A percentile compares a stretch with the other conserved stretches of the same genome.
Evolutionary conservation across 2,888 invertebrate species (phyloP).

Genomic region (Apoda limacodes): DNA sequence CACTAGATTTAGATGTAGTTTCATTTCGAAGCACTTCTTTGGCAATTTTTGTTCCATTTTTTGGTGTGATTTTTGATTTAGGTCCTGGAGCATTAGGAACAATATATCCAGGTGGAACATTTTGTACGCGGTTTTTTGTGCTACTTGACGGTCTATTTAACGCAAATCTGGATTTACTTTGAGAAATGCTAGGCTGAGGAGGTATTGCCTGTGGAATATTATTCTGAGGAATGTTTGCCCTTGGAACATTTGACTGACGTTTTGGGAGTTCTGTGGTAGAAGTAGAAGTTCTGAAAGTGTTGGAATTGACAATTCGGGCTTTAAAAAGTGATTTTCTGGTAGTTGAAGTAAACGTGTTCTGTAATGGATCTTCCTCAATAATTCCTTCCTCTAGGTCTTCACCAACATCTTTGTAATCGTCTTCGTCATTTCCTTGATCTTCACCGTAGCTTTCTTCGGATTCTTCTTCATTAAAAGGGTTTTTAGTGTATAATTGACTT

Average conservation of each 20-base stretch:
- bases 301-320: constrained; percentile 48
- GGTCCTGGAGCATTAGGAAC: constrained; percentile 26
- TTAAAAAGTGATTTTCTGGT: constrained; percentile 44
- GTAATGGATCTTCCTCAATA: constrained; percentile 28
- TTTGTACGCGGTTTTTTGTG: constrained; percentile 51
- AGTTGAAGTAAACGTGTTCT: constrained; percentile 26
- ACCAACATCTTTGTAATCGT: constrained; percentile 24
- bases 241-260: no score
- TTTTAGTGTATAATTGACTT: constrained; percentile 52
- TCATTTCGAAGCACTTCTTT: constrained; percentile 26
- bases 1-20: constrained; percentile 6
- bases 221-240: no score
- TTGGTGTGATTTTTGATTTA: constrained; percentile 16
- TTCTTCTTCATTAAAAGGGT: constrained; percentile 34
- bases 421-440: constrained; percentile 24
- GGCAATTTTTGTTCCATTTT: constrained; percentile 8
- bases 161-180: constrained; percentile 48
- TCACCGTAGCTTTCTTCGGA: constrained; percentile 26
- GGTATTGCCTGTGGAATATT: no score
- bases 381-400: constrained; percentile 30
- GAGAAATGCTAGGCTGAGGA: constrained; percentile 25
- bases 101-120: constrained; percentile 53
- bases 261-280: constrained; percentile 50
- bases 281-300: constrained; percentile 55
- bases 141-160: constrained; percentile 37